Evolutionary conservation across 2,113 vertebrate genomes (phyloP).

Genomic region (Corythaeola cristata): DNA sequence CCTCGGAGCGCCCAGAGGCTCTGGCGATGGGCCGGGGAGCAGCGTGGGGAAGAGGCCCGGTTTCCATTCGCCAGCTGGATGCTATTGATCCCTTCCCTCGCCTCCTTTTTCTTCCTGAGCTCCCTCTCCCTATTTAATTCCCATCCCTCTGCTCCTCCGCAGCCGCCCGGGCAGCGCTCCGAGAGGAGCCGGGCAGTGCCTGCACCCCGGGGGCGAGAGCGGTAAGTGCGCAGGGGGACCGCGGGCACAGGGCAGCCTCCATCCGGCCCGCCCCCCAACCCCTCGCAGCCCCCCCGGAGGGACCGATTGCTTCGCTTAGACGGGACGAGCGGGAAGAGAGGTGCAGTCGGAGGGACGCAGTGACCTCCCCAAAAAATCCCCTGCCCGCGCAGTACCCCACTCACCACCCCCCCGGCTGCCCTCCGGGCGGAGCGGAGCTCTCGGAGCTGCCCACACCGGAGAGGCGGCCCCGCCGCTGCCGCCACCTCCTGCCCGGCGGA

Average conservation of each 20-base stretch:
- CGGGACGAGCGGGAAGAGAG: background rate
- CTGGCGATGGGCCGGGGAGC: background rate
- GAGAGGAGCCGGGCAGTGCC: background rate
- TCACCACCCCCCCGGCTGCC: background rate
- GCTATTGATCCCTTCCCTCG: conserved; percentile 67
- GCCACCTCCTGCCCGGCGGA: background rate
- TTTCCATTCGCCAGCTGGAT: conserved; percentile 70
- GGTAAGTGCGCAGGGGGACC: background rate
- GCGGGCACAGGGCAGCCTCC: background rate
- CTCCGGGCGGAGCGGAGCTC: background rate
- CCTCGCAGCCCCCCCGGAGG: background rate
- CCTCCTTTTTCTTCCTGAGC: conserved; percentile 17
- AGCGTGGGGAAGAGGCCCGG: background rate
- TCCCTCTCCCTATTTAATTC: conserved; percentile 54
- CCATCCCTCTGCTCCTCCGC: conserved; percentile 34
- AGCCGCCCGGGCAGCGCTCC: background rate
- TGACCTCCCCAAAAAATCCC: background rate
- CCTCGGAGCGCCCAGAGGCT: background rate
- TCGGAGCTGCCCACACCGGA: background rate
- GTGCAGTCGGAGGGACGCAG: background rate
- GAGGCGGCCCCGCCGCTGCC: background rate
- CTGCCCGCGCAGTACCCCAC: background rate
- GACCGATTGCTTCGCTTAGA: background rate
- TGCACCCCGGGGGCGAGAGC: background rate
- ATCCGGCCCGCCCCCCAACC: too few relatives aligned